phyloP scores from a whole-genome alignment of 2,888 invertebrate genomes.

The Seira musarum region DNA sequence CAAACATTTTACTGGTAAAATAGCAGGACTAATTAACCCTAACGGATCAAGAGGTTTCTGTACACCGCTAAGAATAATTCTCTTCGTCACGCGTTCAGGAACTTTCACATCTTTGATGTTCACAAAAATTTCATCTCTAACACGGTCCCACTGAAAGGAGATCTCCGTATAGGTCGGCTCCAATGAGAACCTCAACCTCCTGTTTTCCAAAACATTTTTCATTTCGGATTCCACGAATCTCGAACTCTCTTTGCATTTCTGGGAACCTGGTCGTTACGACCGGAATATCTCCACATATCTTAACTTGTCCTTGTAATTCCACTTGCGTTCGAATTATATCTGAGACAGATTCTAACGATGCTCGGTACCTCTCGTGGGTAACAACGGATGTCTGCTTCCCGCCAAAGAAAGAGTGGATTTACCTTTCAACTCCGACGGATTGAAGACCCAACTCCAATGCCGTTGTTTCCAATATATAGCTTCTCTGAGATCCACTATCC shows the following conservation, averaged over 20 bases:
- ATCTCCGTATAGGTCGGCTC: neutral
- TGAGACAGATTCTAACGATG: no score
- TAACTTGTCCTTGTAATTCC: no score
- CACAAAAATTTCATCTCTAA: constrained; percentile 6
- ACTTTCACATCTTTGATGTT: neutral
- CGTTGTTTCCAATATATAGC: constrained; percentile 64
- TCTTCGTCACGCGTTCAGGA: neutral
- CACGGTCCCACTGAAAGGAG: constrained; percentile 19
- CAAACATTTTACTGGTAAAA: neutral
- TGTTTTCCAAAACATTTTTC: no score
- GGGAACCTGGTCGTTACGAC: no score
- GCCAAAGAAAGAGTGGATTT: constrained; percentile 68
- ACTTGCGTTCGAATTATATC: no score
- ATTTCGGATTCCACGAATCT: no score
- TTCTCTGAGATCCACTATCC: constrained; percentile 68
- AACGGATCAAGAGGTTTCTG: constrained; percentile 25
- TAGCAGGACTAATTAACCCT: neutral
- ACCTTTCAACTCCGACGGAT: constrained; percentile 45
- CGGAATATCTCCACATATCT: no score
- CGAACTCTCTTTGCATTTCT: no score
- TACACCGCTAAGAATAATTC: neutral
- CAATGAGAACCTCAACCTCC: neutral
- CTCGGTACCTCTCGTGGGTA: no score
- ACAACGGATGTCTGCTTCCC: no score
- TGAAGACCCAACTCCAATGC: constrained; percentile 63